Base-by-base conservation (phyloP, 2,113 vertebrate species). In the Myotis yumanensis region DNA sequence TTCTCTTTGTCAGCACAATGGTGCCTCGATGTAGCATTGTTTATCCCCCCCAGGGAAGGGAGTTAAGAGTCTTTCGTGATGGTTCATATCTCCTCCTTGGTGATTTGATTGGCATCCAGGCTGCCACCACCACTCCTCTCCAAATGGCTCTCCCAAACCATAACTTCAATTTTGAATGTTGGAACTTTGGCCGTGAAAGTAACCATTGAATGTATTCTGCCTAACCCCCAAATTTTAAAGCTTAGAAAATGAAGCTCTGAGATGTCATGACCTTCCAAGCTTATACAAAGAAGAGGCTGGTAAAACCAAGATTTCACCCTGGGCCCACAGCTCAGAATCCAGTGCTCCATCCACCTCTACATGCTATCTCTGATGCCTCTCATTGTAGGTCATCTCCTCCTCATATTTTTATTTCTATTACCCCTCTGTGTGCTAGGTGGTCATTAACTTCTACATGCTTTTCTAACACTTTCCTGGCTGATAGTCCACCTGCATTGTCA, bases 121-220 rank as follows among this genome's bases (percentile, higher is more conserved):
- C 3, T 81, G 72, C 10, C 10, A 77, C 5, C 3, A 46, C 35
- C 62, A 54, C 32, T 46, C 86, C 57, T 87, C 5, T 64, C 43
- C 32, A 23, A 22, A 89, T 20, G 51, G 80, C 4, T 48, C 23
- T 68, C 7, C 32, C 32, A 79, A 86, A 69, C 28, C 4, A 0
- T 62, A 86, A 68, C 23, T 97, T 90, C 35, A 84, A 11, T 51
- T 72, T 52, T 75, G 52, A 94, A 71, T 69, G 52, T 32, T 54
- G 48, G 7, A 75, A 84, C 5, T 51, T 89, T 69, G 48, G 23
- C 25, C 14, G 20, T n/a, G 8, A 30, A 92, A 90, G n/a, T 54
- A 75, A 43, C 25, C 35, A 73, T 3, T 87, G 22, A 84, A 69
- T 71, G 46, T 51, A 75, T 48, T 16, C 28, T 64, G 7, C 54